These are phyloP conservation scores for Agonopterix alstromeriana DNA, from an alignment of 2,888 invertebrate genomes.

Conservation along the genomic window DNA sequence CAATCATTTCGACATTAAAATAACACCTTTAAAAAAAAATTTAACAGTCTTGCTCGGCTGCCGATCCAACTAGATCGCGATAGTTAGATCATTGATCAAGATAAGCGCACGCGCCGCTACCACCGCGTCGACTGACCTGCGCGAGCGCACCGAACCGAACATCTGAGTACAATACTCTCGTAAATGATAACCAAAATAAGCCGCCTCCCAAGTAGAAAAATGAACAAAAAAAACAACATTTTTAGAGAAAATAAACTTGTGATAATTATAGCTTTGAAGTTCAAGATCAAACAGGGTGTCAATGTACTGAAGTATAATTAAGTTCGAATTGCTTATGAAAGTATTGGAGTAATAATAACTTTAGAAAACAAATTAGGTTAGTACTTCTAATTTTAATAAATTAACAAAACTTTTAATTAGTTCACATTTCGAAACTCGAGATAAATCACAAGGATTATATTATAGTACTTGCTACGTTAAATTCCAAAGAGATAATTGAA, in stretches of 20 bases:
- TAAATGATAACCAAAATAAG: slow-evolving; percentile 69
- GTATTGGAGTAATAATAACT: background rate
- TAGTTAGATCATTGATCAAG: background rate
- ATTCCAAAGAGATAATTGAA: too few species aligned
- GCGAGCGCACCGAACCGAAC: slow-evolving; percentile 29
- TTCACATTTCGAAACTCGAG: too few species aligned
- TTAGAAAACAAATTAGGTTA: background rate
- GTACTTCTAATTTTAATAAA: too few species aligned
- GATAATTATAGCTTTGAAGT: slow-evolving; percentile 10
- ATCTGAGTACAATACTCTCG: slow-evolving; percentile 43
- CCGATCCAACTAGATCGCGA: too few species aligned
- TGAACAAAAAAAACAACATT: slow-evolving; percentile 25
- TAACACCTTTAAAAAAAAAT: too few species aligned
- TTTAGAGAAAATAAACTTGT: background rate
- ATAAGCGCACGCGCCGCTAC: slow-evolving; percentile 50
- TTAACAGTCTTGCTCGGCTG: too few species aligned
- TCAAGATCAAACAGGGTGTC: slow-evolving; percentile 26
- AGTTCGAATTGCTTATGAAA: background rate
- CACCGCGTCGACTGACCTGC: slow-evolving; percentile 52
- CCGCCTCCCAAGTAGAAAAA: slow-evolving; percentile 51
- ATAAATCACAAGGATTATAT: too few species aligned
- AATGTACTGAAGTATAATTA: slow-evolving; percentile 11
- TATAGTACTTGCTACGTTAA: too few species aligned
- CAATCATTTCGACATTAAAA: too few species aligned
- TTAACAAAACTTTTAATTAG: too few species aligned